These are phyloP conservation scores for Pocillopora verrucosa DNA, from an alignment of 64 coral and sea anemone genomes.

Conservation along the genomic window DNA sequence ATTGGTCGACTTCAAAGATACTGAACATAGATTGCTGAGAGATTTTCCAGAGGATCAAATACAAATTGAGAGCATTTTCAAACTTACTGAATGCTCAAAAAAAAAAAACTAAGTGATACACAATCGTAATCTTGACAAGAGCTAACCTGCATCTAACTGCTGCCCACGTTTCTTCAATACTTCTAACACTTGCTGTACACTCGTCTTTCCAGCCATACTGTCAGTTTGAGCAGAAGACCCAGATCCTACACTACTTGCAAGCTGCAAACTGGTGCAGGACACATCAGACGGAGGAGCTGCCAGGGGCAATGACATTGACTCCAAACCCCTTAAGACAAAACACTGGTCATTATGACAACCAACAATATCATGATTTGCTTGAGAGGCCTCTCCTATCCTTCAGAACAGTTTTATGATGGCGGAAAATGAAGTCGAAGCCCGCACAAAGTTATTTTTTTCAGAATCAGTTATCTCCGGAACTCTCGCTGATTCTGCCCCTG, in stretches of 20 bases:
- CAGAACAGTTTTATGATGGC: too few relatives aligned
- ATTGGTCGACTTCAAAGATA: too few relatives aligned
- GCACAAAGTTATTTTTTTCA: too few relatives aligned
- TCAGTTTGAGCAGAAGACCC: background rate
- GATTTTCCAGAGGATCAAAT: background rate
- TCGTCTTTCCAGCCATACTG: background rate
- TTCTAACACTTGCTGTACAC: slow-evolving; percentile 30
- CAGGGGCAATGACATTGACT: background rate
- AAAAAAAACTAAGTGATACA: background rate
- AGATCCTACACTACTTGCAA: background rate
- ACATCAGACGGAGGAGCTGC: background rate
- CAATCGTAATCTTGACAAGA: background rate
- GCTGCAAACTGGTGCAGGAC: background rate
- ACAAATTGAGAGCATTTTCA: background rate
- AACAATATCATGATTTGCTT: background rate
- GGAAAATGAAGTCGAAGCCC: too few relatives aligned
- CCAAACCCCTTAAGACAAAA: slow-evolving; percentile 12
- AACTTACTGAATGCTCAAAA: background rate
- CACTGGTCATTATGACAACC: background rate
- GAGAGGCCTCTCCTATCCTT: background rate
- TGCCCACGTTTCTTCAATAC: background rate
- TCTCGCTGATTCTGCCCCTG: too few relatives aligned
- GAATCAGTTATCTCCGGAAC: too few relatives aligned
- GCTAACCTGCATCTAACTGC: background rate
- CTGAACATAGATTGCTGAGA: too few relatives aligned